Evolutionary conservation across 2,888 invertebrate species (phyloP).

Genomic region (Lasioglossum vierecki): DNA sequence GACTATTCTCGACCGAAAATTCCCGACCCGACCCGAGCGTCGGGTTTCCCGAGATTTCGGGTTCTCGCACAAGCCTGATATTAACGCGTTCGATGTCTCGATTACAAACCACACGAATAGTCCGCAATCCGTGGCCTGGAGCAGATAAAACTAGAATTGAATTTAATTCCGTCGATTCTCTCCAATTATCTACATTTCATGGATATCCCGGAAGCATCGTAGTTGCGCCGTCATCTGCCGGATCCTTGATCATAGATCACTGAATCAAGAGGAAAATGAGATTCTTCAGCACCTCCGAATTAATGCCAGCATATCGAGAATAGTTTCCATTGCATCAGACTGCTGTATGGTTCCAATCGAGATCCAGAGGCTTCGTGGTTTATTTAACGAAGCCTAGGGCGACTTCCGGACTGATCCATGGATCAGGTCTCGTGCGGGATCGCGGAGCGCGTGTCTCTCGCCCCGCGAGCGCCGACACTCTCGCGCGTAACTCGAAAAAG

Average conservation of each 20-base stretch:
- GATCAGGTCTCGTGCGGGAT: conserved; percentile 36
- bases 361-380: background rate
- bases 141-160: conserved; percentile 3
- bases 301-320: background rate
- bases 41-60: too few species aligned
- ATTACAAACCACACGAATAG: conserved; percentile 10
- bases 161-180: background rate
- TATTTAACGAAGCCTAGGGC: background rate
- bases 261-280: background rate
- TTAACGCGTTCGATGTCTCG: conserved; percentile 5
- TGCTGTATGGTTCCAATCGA: background rate
- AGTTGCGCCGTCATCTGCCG: background rate
- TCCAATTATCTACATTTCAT: background rate
- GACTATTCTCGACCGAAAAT: too few species aligned
- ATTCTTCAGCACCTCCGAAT: background rate
- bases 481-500: conserved; percentile 53
- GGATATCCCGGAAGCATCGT: background rate
- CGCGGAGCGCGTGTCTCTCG: background rate
- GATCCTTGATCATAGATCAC: background rate
- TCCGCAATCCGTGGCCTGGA: background rate
- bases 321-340: background rate
- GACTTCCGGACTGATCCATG: conserved; percentile 4
- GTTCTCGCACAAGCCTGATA: too few species aligned
- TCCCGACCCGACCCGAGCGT: too few species aligned
- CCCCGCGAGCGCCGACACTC: background rate